Percentiles rank a stretch among this genome's conserved stretches.
Evolutionary conservation across 1,140 invertebrate genomes (phyloP).

Genomic region (Tribolium castaneum): DNA sequence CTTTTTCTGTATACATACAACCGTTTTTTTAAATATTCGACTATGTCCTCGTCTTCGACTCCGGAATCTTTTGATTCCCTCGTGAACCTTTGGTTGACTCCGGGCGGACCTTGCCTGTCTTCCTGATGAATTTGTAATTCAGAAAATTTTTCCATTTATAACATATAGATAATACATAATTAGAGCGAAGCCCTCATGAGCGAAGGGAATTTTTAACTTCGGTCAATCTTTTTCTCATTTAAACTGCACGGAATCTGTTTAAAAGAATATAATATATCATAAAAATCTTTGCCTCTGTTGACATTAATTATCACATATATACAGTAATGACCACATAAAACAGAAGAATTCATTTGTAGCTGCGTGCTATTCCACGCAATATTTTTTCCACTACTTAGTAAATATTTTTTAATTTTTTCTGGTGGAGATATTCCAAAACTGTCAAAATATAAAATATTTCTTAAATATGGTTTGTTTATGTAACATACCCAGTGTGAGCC

Average conservation of each 20-base stretch:
- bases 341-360: conserved; percentile 37
- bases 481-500: conserved; percentile 23
- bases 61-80: no score
- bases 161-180: conserved; percentile 21
- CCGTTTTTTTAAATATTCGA: conserved; percentile 28
- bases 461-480: conserved; percentile 42
- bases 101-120: no score
- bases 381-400: conserved; percentile 34
- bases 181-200: no score
- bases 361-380: conserved; percentile 39
- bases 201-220: background rate
- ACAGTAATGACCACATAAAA: conserved; percentile 42
- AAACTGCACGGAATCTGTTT: conserved; percentile 24
- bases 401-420: conserved; percentile 34
- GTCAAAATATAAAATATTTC: conserved; percentile 39
- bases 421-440: conserved; percentile 35
- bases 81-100: no score
- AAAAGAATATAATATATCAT: conserved; percentile 40
- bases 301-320: conserved; percentile 43
- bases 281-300: conserved; percentile 40
- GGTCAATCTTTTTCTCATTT: conserved; percentile 2
- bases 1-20: conserved; percentile 41
- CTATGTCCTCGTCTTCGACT: no score
- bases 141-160: conserved; percentile 30
- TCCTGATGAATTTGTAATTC: no score